A percentile compares a stretch with the other conserved stretches of the same genome.
These are phyloP conservation scores for Cherax destructor DNA, from an alignment of 1,140 invertebrate genomes.

Conservation along the genomic window DNA sequence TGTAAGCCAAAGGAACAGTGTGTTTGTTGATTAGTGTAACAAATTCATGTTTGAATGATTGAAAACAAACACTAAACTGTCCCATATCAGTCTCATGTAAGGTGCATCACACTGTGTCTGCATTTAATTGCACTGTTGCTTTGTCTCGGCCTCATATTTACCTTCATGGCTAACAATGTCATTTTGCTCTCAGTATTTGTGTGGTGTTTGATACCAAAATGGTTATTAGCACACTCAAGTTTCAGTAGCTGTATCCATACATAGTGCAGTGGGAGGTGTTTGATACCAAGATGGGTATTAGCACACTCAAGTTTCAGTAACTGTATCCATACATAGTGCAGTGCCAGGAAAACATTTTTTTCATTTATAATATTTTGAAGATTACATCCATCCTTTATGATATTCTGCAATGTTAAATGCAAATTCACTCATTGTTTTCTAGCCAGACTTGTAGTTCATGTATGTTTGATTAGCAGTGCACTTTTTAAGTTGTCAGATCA, in stretches of 20 bases:
- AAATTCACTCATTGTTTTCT: too few relatives aligned
- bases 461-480: too few relatives aligned
- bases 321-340: neutral
- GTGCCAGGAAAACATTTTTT: neutral
- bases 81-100: neutral
- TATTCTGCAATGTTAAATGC: too few relatives aligned
- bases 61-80: neutral
- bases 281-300: neutral
- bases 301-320: neutral
- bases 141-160: neutral
- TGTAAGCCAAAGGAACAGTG: neutral
- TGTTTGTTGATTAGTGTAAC: neutral
- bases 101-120: too few relatives aligned
- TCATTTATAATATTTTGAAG: too few relatives aligned
- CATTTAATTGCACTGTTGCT: too few relatives aligned
- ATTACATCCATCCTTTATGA: too few relatives aligned
- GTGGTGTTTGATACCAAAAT: neutral
- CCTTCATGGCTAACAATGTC: neutral
- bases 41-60: neutral
- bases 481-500: too few relatives aligned
- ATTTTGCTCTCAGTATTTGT: neutral
- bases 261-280: too few relatives aligned
- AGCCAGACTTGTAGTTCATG: too few relatives aligned
- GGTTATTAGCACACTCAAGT: neutral
- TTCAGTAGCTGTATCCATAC: neutral